Base-by-base conservation (phyloP, 2,113 vertebrate species). In the Trogon melanurus region DNA sequence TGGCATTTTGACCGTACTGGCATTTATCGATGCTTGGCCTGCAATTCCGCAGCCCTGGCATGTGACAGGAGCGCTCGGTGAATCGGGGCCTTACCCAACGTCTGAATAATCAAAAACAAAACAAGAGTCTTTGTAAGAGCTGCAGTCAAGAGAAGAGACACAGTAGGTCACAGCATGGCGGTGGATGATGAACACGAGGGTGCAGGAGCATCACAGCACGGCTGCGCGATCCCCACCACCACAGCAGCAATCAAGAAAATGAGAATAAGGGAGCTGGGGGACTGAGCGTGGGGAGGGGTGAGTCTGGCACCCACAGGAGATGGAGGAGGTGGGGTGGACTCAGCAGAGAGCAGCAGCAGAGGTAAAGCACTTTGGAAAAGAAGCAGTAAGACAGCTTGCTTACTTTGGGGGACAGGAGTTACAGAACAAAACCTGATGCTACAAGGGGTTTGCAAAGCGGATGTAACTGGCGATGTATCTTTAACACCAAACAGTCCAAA, bases 391-490 rank as follows among this genome's bases (percentile, higher is more conserved):
- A n/a, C 5, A 56, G 2, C 14, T 66, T 45, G 53, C 17, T 71
- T 79, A 7, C 27, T 36, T 53, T 5, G 17, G 6, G 4, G 4
- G 8, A 0, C 1, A 3, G 14, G 5, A 10, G 13, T 14, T 34
- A 48, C 11, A 41, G 66, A 53, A 57, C 29, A 67, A 53, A 64
- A 87, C 70, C 1, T 36, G 32, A 66, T 66, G 45, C 19, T 71
- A 27, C 19, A n/a, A 71, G 22, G 76, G 3, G 18, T 47, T 71
- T 83, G 47, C 3, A 6, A 83, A 71, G 57, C 34, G 91, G 36
- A 44, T 57, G 12, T 23, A 66, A 26, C 30, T 53, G 38, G 26
- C 30, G 26, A 54, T 65, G 6, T 2, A 61, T 21, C 23, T 74
- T 56, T 65, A 60, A 41, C 8, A 41, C 38, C 27, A 44, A 74